Conservation (phyloP, 2,797 vertebrate genomes). For the Mionectes olivaceus region DNA sequence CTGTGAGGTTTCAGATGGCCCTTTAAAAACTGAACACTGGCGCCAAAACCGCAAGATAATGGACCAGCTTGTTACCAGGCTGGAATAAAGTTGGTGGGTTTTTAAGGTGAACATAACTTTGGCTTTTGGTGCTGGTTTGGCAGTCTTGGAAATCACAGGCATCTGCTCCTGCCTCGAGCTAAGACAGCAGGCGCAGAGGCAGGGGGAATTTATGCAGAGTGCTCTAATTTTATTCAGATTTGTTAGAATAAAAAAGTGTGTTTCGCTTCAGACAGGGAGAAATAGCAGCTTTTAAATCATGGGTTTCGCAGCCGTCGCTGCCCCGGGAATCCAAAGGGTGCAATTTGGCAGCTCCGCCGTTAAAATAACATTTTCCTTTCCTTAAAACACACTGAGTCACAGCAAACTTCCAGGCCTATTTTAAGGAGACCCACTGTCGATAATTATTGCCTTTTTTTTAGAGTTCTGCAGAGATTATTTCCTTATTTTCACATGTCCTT, state of each 20-base stretch:
- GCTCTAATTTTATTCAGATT: slow-evolving; percentile 40
- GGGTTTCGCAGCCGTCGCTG: not conserved
- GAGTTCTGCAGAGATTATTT: not conserved
- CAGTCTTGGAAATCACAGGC: not conserved
- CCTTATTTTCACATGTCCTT: not conserved
- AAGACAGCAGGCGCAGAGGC: slow-evolving; percentile 33
- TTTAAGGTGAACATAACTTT: slow-evolving; percentile 23
- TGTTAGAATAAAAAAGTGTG: not conserved
- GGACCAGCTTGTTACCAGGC: not conserved
- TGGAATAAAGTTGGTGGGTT: not conserved
- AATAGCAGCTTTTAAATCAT: slow-evolving; percentile 29
- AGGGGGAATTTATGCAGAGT: slow-evolving; percentile 11
- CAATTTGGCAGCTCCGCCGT: not conserved
- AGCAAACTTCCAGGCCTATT: not conserved
- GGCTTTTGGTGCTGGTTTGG: not conserved
- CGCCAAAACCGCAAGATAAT: not conserved
- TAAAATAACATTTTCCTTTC: slow-evolving; percentile 25
- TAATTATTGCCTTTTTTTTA: not conserved
- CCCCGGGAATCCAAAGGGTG: not conserved
- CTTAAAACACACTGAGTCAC: not conserved
- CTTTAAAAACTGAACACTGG: slow-evolving; percentile 9
- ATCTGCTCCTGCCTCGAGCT: slow-evolving; percentile 37
- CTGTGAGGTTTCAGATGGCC: slow-evolving; percentile 29
- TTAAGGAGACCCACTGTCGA: not conserved
- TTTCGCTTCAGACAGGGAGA: slow-evolving; percentile 21